Evolutionary conservation across 2,888 invertebrate genomes (phyloP).

Genomic region (Synergus gifuensis): DNA sequence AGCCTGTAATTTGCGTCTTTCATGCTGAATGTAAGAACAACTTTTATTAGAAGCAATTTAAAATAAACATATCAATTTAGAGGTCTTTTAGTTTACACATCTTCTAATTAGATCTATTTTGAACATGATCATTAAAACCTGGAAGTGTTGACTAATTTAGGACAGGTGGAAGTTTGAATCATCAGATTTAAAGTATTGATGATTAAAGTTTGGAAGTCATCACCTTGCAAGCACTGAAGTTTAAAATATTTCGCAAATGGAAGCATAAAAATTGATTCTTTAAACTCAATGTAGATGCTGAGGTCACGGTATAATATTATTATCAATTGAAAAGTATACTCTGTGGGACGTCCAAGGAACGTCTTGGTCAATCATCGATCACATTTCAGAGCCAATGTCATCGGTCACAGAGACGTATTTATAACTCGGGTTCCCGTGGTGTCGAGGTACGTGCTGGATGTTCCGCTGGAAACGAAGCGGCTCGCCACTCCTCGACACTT

Average conservation of each 20-base stretch:
- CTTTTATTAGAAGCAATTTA: background rate
- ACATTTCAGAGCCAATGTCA: constrained; percentile 39
- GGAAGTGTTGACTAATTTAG: too few species aligned
- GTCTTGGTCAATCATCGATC: constrained; percentile 44
- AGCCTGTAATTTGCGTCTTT: background rate
- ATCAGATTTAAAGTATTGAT: too few species aligned
- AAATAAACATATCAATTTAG: background rate
- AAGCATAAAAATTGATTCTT: background rate
- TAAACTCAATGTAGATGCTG: background rate
- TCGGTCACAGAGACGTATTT: constrained; percentile 39
- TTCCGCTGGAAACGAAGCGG: constrained; percentile 32
- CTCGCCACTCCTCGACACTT: constrained; percentile 38
- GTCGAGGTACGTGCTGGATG: constrained; percentile 36
- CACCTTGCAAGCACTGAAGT: constrained; percentile 43
- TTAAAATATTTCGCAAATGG: constrained; percentile 41
- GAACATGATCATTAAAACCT: too few species aligned
- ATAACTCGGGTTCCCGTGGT: constrained; percentile 37
- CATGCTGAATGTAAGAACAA: background rate
- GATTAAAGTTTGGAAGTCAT: background rate
- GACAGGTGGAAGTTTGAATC: too few species aligned
- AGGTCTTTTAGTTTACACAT: too few species aligned
- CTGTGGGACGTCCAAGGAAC: constrained; percentile 1
- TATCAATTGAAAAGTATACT: background rate
- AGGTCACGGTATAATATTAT: background rate
- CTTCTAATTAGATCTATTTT: too few species aligned